Conservation (phyloP, 2,113 vertebrate species). For the Toxotes chatareus region DNA sequence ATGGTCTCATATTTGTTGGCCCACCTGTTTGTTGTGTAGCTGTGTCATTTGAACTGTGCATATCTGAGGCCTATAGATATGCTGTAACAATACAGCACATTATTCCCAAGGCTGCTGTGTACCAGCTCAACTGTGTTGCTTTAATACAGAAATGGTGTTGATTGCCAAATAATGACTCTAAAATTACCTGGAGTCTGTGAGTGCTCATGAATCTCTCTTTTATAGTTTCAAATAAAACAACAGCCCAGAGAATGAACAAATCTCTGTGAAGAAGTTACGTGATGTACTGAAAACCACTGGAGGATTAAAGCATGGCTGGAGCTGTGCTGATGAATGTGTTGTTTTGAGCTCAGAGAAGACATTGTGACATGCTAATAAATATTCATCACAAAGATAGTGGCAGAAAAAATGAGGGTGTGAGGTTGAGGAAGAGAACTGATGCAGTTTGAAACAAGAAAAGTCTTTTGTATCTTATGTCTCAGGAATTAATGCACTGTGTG, state of each 20-base stretch:
- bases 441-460: conserved; percentile 30
- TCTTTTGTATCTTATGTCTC: conserved; percentile 39
- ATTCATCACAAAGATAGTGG: conserved; percentile 55
- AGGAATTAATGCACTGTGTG: neutral
- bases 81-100: neutral
- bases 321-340: conserved; percentile 60
- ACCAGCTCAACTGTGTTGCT: conserved; percentile 14
- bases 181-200: conserved; percentile 35
- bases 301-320: conserved; percentile 44
- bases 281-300: conserved; percentile 32
- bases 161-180: conserved; percentile 35
- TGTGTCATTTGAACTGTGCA: conserved; percentile 10
- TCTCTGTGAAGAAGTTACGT: conserved; percentile 32
- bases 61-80: neutral
- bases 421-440: conserved; percentile 45
- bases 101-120: neutral
- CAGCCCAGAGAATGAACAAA: conserved; percentile 37
- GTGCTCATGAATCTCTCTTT: conserved; percentile 22
- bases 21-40: neutral
- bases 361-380: conserved; percentile 64
- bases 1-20: neutral
- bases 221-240: conserved; percentile 34
- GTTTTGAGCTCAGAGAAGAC: conserved; percentile 60
- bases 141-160: conserved; percentile 17
- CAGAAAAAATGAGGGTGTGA: conserved; percentile 24